phyloP scores from a whole-genome alignment of 2,113 vertebrate species.

The Hyperoodon ampullatus region DNA sequence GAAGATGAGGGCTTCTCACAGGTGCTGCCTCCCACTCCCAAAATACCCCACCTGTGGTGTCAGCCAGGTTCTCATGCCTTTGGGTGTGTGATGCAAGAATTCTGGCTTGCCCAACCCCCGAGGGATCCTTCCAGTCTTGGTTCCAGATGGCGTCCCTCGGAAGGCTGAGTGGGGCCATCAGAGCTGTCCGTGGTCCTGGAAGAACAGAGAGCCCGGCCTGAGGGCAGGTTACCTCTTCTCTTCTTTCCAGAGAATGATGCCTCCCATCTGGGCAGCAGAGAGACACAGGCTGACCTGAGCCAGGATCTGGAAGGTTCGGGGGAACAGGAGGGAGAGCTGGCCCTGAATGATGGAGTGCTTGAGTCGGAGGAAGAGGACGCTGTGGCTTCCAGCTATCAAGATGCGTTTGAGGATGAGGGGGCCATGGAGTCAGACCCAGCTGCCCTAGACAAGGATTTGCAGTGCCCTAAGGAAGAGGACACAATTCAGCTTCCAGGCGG shows the following conservation, averaged over 20 bases:
- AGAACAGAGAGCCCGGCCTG: no score
- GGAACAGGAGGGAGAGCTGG: no score
- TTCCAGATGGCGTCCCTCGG: not conserved
- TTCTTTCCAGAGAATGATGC: no score
- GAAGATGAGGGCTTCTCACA: not conserved
- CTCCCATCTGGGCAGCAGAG: no score
- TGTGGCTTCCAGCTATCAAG: not conserved
- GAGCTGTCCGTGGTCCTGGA: no score
- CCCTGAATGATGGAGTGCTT: no score
- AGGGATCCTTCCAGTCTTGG: not conserved
- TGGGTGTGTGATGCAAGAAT: not conserved
- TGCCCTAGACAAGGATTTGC: not conserved
- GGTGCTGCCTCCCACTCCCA: rapidly evolving
- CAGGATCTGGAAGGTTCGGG: no score
- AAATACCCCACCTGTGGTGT: not conserved
- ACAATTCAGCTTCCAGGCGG: not conserved
- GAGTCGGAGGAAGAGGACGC: no score
- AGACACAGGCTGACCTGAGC: no score
- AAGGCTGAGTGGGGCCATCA: not conserved
- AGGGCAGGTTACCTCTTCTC: no score
- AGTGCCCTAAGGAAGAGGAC: conserved; percentile 52
- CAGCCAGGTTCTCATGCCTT: not conserved
- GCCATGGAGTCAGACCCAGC: not conserved
- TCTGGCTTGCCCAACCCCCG: not conserved
- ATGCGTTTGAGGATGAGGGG: not conserved